phyloP scores from a whole-genome alignment of 2,797 vertebrate species.

The Sternotherus odoratus region DNA sequence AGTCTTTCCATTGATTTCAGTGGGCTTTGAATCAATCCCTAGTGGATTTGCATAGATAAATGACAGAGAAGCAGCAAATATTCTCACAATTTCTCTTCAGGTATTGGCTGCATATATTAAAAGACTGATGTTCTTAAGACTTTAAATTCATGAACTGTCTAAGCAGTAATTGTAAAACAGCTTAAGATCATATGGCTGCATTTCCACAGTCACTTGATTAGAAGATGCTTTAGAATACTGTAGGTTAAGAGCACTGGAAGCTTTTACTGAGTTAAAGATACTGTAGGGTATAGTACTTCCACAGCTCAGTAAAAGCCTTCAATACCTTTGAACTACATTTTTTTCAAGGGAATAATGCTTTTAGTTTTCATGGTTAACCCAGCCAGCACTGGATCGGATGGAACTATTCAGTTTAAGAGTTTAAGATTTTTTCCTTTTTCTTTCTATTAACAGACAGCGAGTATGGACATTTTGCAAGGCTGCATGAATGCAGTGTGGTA shows the following conservation, averaged over 20 bases:
- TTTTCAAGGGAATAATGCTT: not conserved
- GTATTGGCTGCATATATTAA: not conserved
- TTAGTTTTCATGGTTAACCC: not conserved
- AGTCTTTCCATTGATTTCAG: not conserved
- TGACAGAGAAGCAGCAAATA: not conserved
- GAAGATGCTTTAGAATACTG: accelerated
- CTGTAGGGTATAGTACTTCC: not conserved
- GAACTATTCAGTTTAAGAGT: not conserved
- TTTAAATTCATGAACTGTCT: not conserved
- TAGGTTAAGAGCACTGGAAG: not conserved
- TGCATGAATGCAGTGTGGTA: not conserved
- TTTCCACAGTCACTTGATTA: not conserved
- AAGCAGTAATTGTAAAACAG: not conserved
- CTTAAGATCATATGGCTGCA: not conserved
- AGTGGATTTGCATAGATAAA: not conserved
- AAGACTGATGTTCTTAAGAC: not conserved
- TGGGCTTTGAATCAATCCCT: not conserved
- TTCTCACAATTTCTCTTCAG: not conserved
- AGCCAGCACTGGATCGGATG: not conserved
- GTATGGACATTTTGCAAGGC: not conserved
- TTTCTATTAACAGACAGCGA: not conserved
- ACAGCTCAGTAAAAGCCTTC: not conserved
- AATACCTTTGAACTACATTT: not conserved
- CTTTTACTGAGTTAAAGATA: not conserved
- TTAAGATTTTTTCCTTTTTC: not conserved